Evolutionary conservation across 1,140 invertebrate species (phyloP), one percentile per base, ranked within the genome.

Genomic region (Matsumurasca onukii): DNA sequence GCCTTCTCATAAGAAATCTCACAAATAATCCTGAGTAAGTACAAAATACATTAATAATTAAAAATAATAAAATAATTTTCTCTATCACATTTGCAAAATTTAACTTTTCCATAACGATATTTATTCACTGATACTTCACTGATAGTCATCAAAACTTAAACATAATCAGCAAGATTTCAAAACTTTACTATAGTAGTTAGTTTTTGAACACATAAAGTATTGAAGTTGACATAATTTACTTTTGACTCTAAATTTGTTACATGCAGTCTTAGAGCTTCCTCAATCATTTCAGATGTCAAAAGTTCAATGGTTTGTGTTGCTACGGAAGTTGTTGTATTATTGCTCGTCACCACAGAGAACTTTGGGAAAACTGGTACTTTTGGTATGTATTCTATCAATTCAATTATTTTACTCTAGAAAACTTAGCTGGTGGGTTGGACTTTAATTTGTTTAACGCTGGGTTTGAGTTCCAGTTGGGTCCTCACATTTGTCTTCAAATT

Each of bases 351-450:
- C 45, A 57, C 22, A 66, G 52, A 22, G 69, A 72, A 49, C 31
- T 72, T 2, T 72, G 71, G 71, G 59, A 70, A 45, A 72, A 57
- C 34, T 70, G 69, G 69, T 70, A 70, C 57, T 70, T 70, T 66
- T 70, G 69, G 69, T 70, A 45, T 57, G 69, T 15, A 1, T 34
- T 24, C 17, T 61, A n/a, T 3, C 39, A 61, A 17, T 39, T 65
- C 48, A 22, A 29, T 55, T 57, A 24, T 17, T 5, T 3, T 9
- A 20, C n/a, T n/a, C n/a, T n/a, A n/a, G n/a, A n/a, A n/a, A n/a
- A n/a, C n/a, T n/a, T n/a, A n/a, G n/a, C n/a, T n/a, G n/a, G n/a
- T n/a, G n/a, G n/a, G n/a, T n/a, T n/a, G n/a, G n/a, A n/a, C n/a
- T n/a, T n/a, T n/a, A n/a, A n/a, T n/a, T n/a, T n/a, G n/a, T n/a